phyloP scores from a whole-genome alignment of 2,797 vertebrate genomes.

The Lerista edwardsae region DNA sequence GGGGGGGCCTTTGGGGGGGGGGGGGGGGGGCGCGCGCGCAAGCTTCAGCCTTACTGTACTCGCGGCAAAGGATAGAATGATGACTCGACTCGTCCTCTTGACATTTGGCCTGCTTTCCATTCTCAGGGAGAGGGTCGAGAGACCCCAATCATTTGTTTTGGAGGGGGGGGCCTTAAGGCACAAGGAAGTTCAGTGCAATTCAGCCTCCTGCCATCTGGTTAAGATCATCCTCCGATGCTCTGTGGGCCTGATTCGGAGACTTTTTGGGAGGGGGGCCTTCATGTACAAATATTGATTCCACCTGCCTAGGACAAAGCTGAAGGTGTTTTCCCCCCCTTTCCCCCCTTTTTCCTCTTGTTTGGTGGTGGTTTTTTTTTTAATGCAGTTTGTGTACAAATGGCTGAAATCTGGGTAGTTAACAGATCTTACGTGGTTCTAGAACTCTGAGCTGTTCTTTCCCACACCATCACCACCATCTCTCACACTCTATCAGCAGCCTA shows the following conservation, averaged over 20 bases:
- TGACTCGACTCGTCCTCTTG: background rate
- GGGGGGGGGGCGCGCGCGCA: background rate
- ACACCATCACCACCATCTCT: background rate
- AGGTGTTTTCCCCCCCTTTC: rapidly evolving
- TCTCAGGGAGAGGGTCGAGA: no score
- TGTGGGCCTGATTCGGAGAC: background rate
- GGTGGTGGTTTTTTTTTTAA: no score
- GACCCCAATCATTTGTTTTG: background rate
- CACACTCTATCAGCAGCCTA: background rate
- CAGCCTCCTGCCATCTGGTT: background rate
- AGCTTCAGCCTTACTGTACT: background rate
- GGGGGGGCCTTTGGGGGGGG: background rate
- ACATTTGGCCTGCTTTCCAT: background rate
- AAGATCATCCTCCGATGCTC: background rate
- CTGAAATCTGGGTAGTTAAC: background rate
- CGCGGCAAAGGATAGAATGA: background rate
- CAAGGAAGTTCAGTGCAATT: background rate
- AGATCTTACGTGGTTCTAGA: background rate
- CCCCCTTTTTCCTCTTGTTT: background rate
- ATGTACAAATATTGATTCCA: background rate
- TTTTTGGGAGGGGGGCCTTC: background rate
- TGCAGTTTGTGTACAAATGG: background rate
- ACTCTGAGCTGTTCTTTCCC: background rate
- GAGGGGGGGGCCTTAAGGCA: background rate
- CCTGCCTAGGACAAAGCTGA: background rate